Base-by-base conservation (phyloP, 2,113 vertebrate genomes). In the Oreochromis niloticus region DNA sequence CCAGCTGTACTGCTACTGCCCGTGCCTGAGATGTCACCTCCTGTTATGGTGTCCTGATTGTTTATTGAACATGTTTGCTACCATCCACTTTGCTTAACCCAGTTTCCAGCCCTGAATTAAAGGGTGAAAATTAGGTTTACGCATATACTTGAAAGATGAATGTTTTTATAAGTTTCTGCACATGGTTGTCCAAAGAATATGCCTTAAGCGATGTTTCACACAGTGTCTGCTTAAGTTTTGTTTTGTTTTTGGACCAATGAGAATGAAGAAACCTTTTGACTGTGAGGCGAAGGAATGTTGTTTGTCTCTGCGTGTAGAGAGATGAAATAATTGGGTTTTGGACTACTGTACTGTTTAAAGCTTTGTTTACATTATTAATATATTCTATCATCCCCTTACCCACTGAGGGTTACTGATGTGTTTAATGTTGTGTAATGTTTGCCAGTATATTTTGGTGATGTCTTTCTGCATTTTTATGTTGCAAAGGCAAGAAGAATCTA, bases 361-460 rank as follows among this genome's bases (percentile, higher is more conserved):
- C 87, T 87, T 91, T 95, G 95, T 96, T 97, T 96, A 96, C 94
- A 96, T 96, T 95, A 95, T 91, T 96, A 96, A 96, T 97, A 97
- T 96, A 97, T 97, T 96, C 55, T 95, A 88, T 88, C 91, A 85
- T 73, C 88, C 89, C 81, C 83, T 92, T 87, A 87, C 87, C 85
- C 84, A 75, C 87, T 87, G 88, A 84, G 90, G 90, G 89, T 39
- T 22, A 71, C 87, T 88, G 88, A 84, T 91, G 90, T 57, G 11
- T 83, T 87, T 88, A 88, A 88, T 91, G 59, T 88, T 86, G 81
- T 95, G 89, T 93, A 93, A 94, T 92, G 90, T 94, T 96, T 93
- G 86, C 89, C 91, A 89, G 85, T 91, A 86, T 85, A 66, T 95
- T 89, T 95, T 92, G 89, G 89, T 92, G 84, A 87, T 92, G 92